Percentiles rank a stretch among this genome's conserved stretches.
Evolutionary conservation across 2,888 invertebrate genomes (phyloP).

Genomic region (Zygothrica quintamaculata): DNA sequence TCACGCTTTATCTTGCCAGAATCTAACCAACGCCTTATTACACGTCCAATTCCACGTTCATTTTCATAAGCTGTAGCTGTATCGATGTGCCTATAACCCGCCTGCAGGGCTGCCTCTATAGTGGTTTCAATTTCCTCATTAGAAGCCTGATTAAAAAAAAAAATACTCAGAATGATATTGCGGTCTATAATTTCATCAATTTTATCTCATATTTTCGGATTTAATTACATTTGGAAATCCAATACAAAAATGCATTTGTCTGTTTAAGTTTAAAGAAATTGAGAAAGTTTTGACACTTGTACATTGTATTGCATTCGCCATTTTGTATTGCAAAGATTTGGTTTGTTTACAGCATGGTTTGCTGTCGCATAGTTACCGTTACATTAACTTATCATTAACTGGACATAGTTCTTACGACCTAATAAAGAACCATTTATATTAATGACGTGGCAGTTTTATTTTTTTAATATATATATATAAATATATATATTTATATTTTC

Average conservation of each 20-base stretch:
- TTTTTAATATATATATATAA: no score
- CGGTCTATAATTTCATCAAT: conserved; percentile 25
- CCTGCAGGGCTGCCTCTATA: conserved; percentile 88
- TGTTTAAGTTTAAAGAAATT: conserved; percentile 40
- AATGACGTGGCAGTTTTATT: no score
- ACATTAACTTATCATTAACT: background rate
- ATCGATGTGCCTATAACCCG: conserved; percentile 94
- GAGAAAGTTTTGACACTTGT: no score
- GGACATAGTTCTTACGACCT: background rate
- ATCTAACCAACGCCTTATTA: conserved; percentile 89
- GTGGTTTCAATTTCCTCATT: conserved; percentile 88
- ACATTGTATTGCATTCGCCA: no score
- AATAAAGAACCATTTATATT: no score
- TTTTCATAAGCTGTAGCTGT: conserved; percentile 92
- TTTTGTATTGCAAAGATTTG: conserved; percentile 4
- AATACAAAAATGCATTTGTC: background rate
- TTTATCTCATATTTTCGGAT: background rate
- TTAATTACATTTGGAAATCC: background rate
- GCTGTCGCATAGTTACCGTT: no score
- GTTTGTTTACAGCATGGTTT: conserved; percentile 40
- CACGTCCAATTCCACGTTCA: conserved; percentile 90
- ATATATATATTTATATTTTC: no score
- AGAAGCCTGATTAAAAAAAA: conserved; percentile 85
- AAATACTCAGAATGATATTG: conserved; percentile 28
- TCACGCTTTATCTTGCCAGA: conserved; percentile 89